phyloP scores from a whole-genome alignment of 2,113 vertebrate species.

The Anhinga anhinga region DNA sequence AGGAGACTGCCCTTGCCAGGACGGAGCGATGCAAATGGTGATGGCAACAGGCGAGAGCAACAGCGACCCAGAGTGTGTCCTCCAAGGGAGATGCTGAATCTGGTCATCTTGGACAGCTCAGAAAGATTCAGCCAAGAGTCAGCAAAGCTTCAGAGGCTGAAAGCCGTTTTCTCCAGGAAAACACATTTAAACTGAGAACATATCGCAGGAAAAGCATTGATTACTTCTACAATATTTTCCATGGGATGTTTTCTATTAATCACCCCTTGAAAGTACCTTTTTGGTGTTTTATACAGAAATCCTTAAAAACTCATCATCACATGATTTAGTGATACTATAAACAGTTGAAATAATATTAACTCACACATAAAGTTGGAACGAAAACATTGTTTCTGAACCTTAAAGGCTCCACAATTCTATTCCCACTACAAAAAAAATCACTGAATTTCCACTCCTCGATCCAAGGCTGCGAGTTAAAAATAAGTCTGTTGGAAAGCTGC shows the following conservation, averaged over 20 bases:
- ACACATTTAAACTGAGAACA: background rate
- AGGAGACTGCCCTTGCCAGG: background rate
- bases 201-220: background rate
- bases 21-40: fast-evolving
- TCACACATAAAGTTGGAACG: background rate
- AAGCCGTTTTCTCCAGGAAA: background rate
- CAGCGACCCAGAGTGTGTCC: background rate
- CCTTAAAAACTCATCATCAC: background rate
- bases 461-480: conserved; percentile 17
- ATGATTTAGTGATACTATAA: background rate
- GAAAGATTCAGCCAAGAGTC: background rate
- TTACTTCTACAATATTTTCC: background rate
- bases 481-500: background rate
- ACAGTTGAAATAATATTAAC: background rate
- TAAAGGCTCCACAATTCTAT: background rate
- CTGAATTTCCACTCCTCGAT: background rate
- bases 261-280: background rate
- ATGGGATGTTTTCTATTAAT: background rate
- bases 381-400: background rate
- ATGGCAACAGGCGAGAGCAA: background rate
- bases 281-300: background rate
- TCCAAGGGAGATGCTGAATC: no score
- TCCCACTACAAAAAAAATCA: background rate
- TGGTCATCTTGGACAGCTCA: fast-evolving
- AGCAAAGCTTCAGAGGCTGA: background rate